phyloP scores from a whole-genome alignment of 2,888 invertebrate species.

The Eugnorisma glareosa region DNA sequence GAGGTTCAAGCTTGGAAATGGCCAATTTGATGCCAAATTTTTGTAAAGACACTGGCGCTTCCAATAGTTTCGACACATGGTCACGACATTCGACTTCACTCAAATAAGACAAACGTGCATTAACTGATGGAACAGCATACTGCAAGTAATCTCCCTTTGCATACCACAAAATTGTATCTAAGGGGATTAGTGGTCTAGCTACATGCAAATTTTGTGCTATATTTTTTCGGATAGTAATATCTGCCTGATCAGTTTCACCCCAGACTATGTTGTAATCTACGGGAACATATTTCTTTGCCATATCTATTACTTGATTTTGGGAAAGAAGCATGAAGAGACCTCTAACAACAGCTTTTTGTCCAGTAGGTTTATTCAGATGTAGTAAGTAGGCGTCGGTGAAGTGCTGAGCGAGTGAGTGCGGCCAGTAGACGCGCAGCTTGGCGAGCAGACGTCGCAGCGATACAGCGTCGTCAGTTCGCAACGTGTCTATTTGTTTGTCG shows the following conservation, averaged over 20 bases:
- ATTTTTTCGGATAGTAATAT: conserved; percentile 76
- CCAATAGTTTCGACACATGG: conserved; percentile 71
- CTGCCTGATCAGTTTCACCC: conserved; percentile 71
- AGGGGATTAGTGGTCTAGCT: conserved; percentile 76
- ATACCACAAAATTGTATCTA: conserved; percentile 75
- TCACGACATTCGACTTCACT: conserved; percentile 68
- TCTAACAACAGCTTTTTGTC: too few species aligned
- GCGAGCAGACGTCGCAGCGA: conserved; percentile 70
- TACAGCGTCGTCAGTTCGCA: conserved; percentile 71
- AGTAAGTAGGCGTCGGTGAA: conserved; percentile 70
- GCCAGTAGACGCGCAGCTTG: conserved; percentile 81
- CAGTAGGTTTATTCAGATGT: conserved; percentile 62
- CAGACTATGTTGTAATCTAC: conserved; percentile 77
- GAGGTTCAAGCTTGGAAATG: conserved; percentile 70
- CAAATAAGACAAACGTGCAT: conserved; percentile 76
- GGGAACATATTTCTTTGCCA: conserved; percentile 78
- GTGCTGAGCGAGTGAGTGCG: conserved; percentile 73
- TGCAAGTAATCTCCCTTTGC: conserved; percentile 84
- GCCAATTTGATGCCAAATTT: conserved; percentile 77
- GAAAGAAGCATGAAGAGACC: too few species aligned
- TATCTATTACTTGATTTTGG: conserved; percentile 64
- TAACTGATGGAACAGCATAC: conserved; percentile 76
- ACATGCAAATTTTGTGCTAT: conserved; percentile 78
- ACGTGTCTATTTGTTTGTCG: conserved; percentile 54
- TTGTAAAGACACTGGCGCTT: conserved; percentile 77